A percentile compares a stretch with the other conserved stretches of the same genome.
Evolutionary conservation across 2,888 invertebrate species (phyloP).

Genomic region (Chirona hameri): DNA sequence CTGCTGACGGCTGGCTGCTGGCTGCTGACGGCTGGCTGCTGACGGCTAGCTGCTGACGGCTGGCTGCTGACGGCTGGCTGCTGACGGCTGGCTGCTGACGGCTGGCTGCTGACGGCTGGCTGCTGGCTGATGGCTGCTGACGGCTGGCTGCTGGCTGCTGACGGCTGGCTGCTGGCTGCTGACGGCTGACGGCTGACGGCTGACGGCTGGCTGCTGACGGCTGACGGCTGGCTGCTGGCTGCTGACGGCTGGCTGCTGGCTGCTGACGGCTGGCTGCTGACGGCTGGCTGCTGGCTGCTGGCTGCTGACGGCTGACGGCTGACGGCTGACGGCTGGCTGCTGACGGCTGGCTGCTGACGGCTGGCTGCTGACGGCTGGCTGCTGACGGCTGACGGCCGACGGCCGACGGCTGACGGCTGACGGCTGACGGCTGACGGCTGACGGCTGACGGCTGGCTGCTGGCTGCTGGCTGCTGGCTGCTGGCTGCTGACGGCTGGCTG

Average conservation of each 20-base stretch:
- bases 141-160: conserved; percentile 51
- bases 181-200: conserved; percentile 51
- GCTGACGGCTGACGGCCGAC: conserved; percentile 38
- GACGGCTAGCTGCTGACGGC: conserved; percentile 48
- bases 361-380: conserved; percentile 46
- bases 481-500: conserved; percentile 36
- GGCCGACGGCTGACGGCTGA: conserved; percentile 51
- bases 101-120: conserved; percentile 45
- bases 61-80: conserved; percentile 43
- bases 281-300: too few species aligned
- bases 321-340: conserved; percentile 38
- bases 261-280: conserved; percentile 39
- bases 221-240: too few species aligned
- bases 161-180: conserved; percentile 37
- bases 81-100: conserved; percentile 47
- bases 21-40: conserved; percentile 39
- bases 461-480: too few species aligned
- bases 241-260: too few species aligned
- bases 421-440: conserved; percentile 36
- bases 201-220: conserved; percentile 36
- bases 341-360: conserved; percentile 47
- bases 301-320: conserved; percentile 55
- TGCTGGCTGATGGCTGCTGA: conserved; percentile 38
- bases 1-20: conserved; percentile 49
- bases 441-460: too few species aligned